These are phyloP conservation scores for Camponotus vicinus DNA, from an alignment of 1,140 invertebrate species.

Conservation along the genomic window DNA sequence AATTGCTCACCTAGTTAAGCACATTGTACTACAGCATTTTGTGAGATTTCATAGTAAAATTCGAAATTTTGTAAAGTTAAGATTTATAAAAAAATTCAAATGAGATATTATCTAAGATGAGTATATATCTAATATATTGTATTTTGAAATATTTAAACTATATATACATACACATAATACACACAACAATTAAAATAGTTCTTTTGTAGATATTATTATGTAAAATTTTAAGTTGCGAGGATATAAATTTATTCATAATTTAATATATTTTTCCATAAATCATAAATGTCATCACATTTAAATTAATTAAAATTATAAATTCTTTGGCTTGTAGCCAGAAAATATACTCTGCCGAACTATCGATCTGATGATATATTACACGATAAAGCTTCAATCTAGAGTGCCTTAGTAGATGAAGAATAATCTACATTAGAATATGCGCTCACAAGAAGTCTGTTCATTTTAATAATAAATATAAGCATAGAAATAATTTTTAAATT, in stretches of 20 bases:
- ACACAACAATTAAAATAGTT: slow-evolving; percentile 9
- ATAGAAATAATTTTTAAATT: slow-evolving; percentile 26
- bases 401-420: slow-evolving; percentile 68
- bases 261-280: slow-evolving; percentile 15
- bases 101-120: background rate
- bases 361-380: slow-evolving; percentile 42
- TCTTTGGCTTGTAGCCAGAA: slow-evolving; percentile 21
- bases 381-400: slow-evolving; percentile 61
- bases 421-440: slow-evolving; percentile 41
- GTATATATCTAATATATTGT: background rate
- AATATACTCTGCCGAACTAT: slow-evolving; percentile 53
- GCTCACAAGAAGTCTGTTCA: slow-evolving; percentile 14
- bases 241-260: slow-evolving; percentile 35
- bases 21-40: slow-evolving; percentile 19
- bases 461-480: slow-evolving; percentile 33
- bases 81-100: too few species aligned
- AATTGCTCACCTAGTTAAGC: slow-evolving; percentile 49
- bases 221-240: slow-evolving; percentile 29
- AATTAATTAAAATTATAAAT: slow-evolving; percentile 6
- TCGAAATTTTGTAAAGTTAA: background rate
- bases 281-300: slow-evolving; percentile 6
- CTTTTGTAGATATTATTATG: slow-evolving; percentile 7
- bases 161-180: background rate
- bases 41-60: slow-evolving; percentile 8
- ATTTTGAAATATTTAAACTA: slow-evolving; percentile 14